These are phyloP conservation scores for Micrasema minimum DNA, from an alignment of 1,140 invertebrate genomes.

Conservation along the genomic window DNA sequence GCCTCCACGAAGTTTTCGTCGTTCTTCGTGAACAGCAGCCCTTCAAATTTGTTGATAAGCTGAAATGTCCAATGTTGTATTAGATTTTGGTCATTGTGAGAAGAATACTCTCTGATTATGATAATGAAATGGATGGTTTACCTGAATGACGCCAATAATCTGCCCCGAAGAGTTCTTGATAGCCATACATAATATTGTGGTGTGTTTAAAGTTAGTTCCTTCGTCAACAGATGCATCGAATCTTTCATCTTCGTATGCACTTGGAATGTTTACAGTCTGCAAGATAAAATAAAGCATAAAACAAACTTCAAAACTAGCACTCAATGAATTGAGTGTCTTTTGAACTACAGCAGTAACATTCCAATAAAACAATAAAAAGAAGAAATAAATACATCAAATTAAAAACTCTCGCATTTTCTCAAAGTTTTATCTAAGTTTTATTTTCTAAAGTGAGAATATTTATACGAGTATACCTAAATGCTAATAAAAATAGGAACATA, in stretches of 20 bases:
- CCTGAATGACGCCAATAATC: constrained; percentile 93
- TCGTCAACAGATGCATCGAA: constrained; percentile 91
- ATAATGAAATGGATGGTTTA: constrained; percentile 50
- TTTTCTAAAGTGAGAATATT: too few species aligned
- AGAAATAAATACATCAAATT: too few species aligned
- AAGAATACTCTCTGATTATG: too few species aligned
- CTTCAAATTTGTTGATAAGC: constrained; percentile 93
- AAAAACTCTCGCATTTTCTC: too few species aligned
- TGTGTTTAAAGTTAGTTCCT: constrained; percentile 81
- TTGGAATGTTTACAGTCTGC: constrained; percentile 87
- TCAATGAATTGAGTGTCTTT: not conserved
- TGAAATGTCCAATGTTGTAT: constrained; percentile 59
- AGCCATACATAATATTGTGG: constrained; percentile 90
- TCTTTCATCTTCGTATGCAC: constrained; percentile 90
- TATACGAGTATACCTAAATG: too few species aligned
- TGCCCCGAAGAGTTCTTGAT: constrained; percentile 89
- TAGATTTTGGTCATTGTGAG: too few species aligned
- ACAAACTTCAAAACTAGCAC: too few species aligned
- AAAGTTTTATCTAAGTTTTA: too few species aligned
- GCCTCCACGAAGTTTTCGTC: constrained; percentile 95
- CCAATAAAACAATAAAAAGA: constrained; percentile 17
- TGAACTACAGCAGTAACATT: too few species aligned
- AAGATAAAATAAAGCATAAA: constrained; percentile 48
- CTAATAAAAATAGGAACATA: too few species aligned
- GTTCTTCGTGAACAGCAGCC: constrained; percentile 87